Conservation (phyloP, 37 sponge, comb jelly and placozoan species). For the Sycon ciliatum region DNA sequence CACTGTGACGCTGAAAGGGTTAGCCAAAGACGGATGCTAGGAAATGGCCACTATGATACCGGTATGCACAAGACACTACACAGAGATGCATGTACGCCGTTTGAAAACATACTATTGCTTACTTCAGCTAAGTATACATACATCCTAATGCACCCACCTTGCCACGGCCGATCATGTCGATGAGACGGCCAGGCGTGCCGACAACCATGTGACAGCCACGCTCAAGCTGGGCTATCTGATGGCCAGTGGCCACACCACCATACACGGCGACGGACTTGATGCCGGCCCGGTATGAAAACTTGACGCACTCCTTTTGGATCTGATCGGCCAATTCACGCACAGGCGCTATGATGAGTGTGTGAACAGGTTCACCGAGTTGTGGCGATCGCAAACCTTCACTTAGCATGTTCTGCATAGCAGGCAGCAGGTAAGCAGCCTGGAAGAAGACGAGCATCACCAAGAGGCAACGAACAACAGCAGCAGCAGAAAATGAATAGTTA, state of each 20-base stretch:
- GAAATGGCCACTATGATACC: no score
- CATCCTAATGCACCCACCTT: constrained; percentile 61
- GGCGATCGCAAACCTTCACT: constrained; percentile 32
- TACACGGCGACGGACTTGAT: constrained; percentile 71
- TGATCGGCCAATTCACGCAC: constrained; percentile 84
- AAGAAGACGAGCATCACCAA: no score
- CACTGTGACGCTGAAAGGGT: no score
- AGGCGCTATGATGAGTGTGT: no score
- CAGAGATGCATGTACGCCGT: no score
- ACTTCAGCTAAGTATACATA: no score
- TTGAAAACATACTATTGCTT: no score
- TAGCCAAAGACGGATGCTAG: no score
- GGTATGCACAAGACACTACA: no score
- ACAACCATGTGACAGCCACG: constrained; percentile 82
- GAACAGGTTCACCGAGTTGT: no score
- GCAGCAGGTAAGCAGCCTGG: constrained; percentile 89
- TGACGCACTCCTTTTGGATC: constrained; percentile 80
- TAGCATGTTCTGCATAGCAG: constrained; percentile 59
- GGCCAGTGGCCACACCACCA: constrained; percentile 72
- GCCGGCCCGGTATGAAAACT: constrained; percentile 69
- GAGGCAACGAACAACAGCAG: no score
- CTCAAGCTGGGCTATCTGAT: constrained; percentile 71
- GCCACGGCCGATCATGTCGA: constrained; percentile 67
- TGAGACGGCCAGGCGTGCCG: constrained; percentile 80
- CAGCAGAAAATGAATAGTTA: no score